A percentile compares a stretch with the other conserved stretches of the same genome.
Evolutionary conservation across 1,140 invertebrate genomes (phyloP).

Genomic region (Pseudobourletiella spinata): DNA sequence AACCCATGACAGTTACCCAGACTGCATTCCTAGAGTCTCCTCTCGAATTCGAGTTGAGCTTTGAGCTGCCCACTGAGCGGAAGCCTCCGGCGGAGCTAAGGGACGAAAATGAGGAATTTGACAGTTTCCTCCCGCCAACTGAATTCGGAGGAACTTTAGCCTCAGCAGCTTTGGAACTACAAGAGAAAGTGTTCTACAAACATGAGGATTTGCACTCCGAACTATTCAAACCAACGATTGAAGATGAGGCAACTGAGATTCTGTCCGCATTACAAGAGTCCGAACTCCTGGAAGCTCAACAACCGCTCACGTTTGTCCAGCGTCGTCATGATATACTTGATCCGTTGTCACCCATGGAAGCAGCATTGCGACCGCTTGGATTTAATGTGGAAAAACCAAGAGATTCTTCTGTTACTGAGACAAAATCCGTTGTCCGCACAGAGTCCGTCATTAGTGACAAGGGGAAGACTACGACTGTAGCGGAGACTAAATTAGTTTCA

Average conservation of each 20-base stretch:
- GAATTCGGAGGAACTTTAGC: background rate
- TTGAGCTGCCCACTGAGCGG: background rate
- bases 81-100: background rate
- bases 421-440: too few relatives aligned
- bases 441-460: too few relatives aligned
- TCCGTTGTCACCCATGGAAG: background rate
- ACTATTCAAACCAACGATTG: background rate
- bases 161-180: background rate
- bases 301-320: too few relatives aligned
- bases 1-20: background rate
- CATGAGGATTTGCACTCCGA: background rate
- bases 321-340: too few relatives aligned
- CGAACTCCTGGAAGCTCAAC: too few relatives aligned
- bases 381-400: too few relatives aligned
- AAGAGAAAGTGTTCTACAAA: slow-evolving; percentile 6
- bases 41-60: background rate
- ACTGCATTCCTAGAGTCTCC: background rate
- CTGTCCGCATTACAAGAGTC: background rate
- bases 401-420: too few relatives aligned
- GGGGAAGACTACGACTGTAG: too few relatives aligned
- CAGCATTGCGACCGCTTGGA: too few relatives aligned
- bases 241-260: background rate
- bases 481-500: too few relatives aligned
- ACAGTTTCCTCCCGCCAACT: background rate
- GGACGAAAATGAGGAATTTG: background rate